These are phyloP conservation scores for Sinonovacula constricta DNA, from an alignment of 1,140 invertebrate species.

Conservation along the genomic window DNA sequence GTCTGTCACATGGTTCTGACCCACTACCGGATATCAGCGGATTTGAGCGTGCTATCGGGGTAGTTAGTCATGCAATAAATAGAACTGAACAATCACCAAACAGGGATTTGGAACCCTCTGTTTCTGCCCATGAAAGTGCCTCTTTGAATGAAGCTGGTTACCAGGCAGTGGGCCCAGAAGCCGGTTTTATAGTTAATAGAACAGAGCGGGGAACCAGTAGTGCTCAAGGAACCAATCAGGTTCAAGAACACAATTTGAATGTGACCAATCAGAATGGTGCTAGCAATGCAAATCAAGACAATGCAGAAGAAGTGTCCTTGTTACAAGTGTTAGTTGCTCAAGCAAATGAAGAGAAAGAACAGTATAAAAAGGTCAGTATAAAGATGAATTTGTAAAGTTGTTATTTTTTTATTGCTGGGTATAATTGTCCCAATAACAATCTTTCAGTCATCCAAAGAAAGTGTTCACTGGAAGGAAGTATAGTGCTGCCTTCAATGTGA, in stretches of 20 bases:
- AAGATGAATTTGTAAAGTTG: background rate
- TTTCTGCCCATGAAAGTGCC: background rate
- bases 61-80: background rate
- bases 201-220: background rate
- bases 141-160: background rate
- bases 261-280: background rate
- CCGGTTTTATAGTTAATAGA: background rate
- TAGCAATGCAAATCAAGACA: background rate
- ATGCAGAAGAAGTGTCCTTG: background rate
- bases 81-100: background rate
- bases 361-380: slow-evolving; percentile 20
- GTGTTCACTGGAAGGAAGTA: too few relatives aligned
- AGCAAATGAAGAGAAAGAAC: slow-evolving; percentile 33
- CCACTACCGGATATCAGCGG: slow-evolving; percentile 42
- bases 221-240: background rate
- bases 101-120: background rate
- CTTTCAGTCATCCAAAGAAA: too few relatives aligned
- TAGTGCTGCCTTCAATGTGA: too few relatives aligned
- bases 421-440: too few relatives aligned
- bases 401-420: background rate
- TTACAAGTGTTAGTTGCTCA: too few relatives aligned
- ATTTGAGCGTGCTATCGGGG: slow-evolving; percentile 17
- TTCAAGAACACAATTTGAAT: background rate
- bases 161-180: background rate
- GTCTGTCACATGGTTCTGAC: slow-evolving; percentile 10